Evolutionary conservation across 2,797 vertebrate genomes (phyloP).

Genomic region (Uromys caudimaculatus): DNA sequence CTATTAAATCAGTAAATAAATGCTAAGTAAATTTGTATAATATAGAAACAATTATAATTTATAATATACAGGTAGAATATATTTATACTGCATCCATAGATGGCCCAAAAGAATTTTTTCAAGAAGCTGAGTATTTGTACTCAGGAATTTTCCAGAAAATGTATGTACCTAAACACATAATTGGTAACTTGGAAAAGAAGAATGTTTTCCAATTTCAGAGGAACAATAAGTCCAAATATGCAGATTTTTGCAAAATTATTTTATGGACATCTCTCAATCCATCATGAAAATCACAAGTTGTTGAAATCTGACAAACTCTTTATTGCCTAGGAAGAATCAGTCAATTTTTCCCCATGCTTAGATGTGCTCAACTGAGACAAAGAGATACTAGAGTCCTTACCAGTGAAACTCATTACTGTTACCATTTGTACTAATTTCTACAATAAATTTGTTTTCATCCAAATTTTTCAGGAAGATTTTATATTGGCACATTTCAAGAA

Average conservation of each 20-base stretch:
- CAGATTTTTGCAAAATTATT: background rate
- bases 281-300: background rate
- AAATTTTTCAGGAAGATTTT: background rate
- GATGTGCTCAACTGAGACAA: background rate
- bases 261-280: background rate
- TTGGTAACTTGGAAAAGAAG: background rate
- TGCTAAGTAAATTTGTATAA: background rate
- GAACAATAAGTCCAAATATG: background rate
- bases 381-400: background rate
- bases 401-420: background rate
- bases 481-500: background rate
- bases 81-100: background rate
- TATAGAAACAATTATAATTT: background rate
- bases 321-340: background rate
- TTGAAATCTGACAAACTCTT: background rate
- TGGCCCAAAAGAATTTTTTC: background rate
- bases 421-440: background rate
- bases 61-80: background rate
- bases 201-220: background rate
- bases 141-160: background rate
- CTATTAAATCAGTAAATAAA: background rate
- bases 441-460: background rate
- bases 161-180: background rate
- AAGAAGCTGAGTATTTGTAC: background rate
- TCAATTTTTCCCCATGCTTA: background rate